Evolutionary conservation across 2,113 vertebrate genomes (phyloP).

Genomic region (Heterotilapia buettikoferi): DNA sequence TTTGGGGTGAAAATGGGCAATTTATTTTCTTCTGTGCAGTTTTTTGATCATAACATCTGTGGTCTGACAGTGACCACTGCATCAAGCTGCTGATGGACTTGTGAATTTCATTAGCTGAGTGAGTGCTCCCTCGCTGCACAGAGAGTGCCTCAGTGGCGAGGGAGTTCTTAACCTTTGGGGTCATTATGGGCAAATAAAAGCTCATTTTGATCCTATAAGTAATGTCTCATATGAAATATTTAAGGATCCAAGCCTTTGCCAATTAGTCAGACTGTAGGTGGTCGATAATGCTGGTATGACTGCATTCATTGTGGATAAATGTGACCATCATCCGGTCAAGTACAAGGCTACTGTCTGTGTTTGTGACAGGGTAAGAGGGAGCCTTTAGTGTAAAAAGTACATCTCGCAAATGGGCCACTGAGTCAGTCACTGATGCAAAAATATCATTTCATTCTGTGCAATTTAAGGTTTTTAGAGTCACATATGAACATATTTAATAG

Average conservation of each 20-base stretch:
- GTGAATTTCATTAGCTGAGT: slow-evolving; percentile 26
- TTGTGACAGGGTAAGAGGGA: neutral
- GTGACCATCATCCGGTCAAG: neutral
- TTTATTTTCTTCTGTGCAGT: neutral
- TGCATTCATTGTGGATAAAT: neutral
- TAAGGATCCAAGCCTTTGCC: neutral
- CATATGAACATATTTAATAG: neutral
- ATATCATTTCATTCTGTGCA: neutral
- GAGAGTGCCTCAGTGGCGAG: neutral
- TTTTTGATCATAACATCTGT: neutral
- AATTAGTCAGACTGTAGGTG: slow-evolving; percentile 43
- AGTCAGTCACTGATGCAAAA: neutral
- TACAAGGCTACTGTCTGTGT: neutral
- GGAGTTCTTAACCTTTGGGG: slow-evolving; percentile 9
- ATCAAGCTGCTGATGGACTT: slow-evolving; percentile 34
- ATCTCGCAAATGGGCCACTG: neutral
- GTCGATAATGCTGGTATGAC: slow-evolving; percentile 3
- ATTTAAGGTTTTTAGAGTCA: neutral
- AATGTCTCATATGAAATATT: slow-evolving; percentile 58
- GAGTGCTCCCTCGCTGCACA: slow-evolving; percentile 3
- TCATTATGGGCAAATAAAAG: slow-evolving; percentile 21
- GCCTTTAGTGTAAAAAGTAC: neutral
- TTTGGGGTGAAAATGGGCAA: neutral
- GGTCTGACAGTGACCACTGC: slow-evolving; percentile 12
- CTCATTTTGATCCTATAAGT: slow-evolving; percentile 33